A percentile compares a stretch with the other conserved stretches of the same genome.
Conservation (phyloP, 2,797 vertebrate genomes). For the Phoebastria nigripes region DNA sequence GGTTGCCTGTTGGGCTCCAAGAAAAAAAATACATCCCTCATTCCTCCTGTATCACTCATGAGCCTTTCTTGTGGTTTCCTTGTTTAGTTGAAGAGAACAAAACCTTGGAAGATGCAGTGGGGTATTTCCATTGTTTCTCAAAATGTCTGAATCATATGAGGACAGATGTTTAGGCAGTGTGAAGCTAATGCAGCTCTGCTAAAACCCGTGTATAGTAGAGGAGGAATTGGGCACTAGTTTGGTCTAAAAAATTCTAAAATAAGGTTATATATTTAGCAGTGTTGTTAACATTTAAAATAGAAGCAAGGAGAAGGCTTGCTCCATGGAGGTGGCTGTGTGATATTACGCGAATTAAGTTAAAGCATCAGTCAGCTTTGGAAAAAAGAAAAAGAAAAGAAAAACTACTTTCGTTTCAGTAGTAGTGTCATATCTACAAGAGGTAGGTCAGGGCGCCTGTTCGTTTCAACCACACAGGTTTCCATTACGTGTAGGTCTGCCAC, state of each 20-base stretch:
- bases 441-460: background rate
- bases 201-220: background rate
- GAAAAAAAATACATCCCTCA: background rate
- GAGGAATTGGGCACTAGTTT: background rate
- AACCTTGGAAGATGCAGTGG: background rate
- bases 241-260: background rate
- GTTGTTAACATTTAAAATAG: background rate
- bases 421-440: background rate
- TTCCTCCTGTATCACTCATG: background rate
- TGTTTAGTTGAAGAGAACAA: background rate
- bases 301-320: background rate
- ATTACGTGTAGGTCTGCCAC: background rate
- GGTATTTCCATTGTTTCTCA: background rate
- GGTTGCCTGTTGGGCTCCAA: background rate
- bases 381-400: background rate
- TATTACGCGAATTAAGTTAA: background rate
- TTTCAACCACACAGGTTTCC: background rate
- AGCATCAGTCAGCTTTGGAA: background rate
- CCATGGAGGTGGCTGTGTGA: background rate
- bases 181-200: background rate
- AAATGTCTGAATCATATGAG: background rate
- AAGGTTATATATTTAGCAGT: background rate
- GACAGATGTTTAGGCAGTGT: background rate
- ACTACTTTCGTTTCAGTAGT: background rate
- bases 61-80: background rate